A percentile compares a stretch with the other conserved stretches of the same genome.
These are phyloP conservation scores for Sylvia atricapilla DNA, from an alignment of 2,113 vertebrate species.

Conservation along the genomic window DNA sequence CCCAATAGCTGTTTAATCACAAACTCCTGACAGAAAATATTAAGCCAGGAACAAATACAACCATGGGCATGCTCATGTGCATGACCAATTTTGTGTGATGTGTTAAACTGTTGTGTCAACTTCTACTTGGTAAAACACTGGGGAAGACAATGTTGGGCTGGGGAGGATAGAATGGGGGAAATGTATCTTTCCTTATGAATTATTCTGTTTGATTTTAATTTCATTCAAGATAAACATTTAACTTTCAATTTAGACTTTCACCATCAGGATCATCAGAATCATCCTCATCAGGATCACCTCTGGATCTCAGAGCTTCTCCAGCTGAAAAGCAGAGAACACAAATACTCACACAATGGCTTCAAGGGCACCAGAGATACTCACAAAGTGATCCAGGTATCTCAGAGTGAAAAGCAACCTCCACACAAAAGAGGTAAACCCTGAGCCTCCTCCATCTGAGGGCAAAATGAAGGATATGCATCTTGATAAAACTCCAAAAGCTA, in stretches of 20 bases:
- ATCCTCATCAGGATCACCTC: background rate
- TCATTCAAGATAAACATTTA: background rate
- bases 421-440: background rate
- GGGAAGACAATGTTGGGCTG: background rate
- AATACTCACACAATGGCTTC: background rate
- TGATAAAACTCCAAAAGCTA: background rate
- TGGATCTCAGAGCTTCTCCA: background rate
- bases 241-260: background rate
- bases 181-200: background rate
- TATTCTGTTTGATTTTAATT: background rate
- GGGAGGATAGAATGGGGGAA: background rate
- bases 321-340: background rate
- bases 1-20: background rate
- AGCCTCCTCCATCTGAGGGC: background rate
- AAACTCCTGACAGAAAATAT: background rate
- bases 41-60: background rate
- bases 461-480: background rate
- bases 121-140: background rate
- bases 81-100: background rate
- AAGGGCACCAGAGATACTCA: rapidly evolving
- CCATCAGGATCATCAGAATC: background rate
- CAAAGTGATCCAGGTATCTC: background rate
- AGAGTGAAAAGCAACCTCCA: background rate
- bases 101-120: background rate
- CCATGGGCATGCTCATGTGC: rapidly evolving